phyloP scores from a whole-genome alignment of 2,113 vertebrate genomes.

The Muscicapa adusta region DNA sequence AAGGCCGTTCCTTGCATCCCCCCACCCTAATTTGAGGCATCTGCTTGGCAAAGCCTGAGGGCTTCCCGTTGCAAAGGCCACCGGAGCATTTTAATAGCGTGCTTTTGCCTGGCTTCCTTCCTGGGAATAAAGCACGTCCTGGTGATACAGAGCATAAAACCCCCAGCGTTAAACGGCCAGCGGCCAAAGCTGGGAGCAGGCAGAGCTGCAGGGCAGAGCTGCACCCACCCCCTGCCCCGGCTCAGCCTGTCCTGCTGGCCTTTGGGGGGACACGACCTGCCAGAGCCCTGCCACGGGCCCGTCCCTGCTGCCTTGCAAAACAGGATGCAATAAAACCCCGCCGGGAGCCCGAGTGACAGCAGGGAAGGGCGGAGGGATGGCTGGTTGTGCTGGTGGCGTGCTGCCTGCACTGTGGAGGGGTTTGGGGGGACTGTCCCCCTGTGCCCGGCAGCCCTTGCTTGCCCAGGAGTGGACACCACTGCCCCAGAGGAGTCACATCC shows the following conservation, averaged over 20 bases:
- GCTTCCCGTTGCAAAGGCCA: conserved; percentile 14
- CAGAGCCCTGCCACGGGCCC: fast-evolving
- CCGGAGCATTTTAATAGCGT: not conserved
- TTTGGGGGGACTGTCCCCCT: fast-evolving
- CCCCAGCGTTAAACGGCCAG: not conserved
- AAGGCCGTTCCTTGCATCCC: not conserved
- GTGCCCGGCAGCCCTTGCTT: fast-evolving
- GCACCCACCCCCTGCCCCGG: fast-evolving
- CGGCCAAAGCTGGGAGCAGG: not conserved
- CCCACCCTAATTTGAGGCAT: not conserved
- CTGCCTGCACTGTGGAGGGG: not conserved
- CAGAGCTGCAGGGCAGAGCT: not conserved
- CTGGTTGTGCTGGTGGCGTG: not conserved
- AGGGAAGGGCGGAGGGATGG: not conserved
- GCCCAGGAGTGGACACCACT: not conserved
- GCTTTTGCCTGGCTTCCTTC: conserved; percentile 24
- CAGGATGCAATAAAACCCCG: conserved; percentile 21
- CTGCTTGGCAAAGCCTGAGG: not conserved
- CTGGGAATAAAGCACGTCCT: conserved; percentile 42
- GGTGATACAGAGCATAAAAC: not conserved
- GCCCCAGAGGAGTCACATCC: not conserved
- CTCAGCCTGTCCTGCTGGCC: not conserved
- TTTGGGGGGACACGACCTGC: not conserved
- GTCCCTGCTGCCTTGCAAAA: not conserved
- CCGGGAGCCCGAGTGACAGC: not conserved